A percentile compares a stretch with the other conserved stretches of the same genome.
Conservation (phyloP, 2,888 invertebrate species). For the Agrypnus murinus region DNA sequence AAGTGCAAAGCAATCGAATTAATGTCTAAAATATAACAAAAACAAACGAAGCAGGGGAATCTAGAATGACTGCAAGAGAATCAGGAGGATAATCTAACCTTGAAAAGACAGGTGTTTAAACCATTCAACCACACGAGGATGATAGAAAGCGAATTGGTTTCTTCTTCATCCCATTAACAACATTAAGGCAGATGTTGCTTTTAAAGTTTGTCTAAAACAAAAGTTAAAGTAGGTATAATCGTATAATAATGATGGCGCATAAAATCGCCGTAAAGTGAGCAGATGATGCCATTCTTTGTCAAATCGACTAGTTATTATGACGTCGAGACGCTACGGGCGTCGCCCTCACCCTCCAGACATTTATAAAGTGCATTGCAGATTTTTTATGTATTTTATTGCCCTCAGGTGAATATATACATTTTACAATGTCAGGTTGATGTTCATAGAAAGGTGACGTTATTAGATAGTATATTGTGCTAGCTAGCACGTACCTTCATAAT, state of each 20-base stretch:
- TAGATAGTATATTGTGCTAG: too few species aligned
- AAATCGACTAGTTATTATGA: slow-evolving; percentile 8
- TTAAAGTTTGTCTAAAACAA: background rate
- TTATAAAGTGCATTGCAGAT: slow-evolving; percentile 19
- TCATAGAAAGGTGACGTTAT: background rate
- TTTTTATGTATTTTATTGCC: slow-evolving; percentile 25
- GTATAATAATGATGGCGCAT: too few species aligned
- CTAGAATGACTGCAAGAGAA: too few species aligned
- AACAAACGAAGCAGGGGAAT: background rate
- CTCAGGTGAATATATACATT: slow-evolving; percentile 41
- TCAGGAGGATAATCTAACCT: too few species aligned
- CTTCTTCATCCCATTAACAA: background rate
- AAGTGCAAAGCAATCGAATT: background rate
- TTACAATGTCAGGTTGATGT: slow-evolving; percentile 28
- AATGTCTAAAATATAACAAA: background rate
- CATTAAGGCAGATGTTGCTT: slow-evolving; percentile 2
- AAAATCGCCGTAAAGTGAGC: background rate
- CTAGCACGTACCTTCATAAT: slow-evolving; percentile 10
- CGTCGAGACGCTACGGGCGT: slow-evolving; percentile 34
- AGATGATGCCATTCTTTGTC: background rate
- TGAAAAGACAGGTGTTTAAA: slow-evolving; percentile 10
- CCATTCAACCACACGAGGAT: background rate
- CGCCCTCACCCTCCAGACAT: slow-evolving; percentile 31
- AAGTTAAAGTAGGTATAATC: background rate
- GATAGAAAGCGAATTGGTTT: background rate